phyloP scores from a whole-genome alignment of 2,888 invertebrate genomes.

The Callyntrura guangdongensis region DNA sequence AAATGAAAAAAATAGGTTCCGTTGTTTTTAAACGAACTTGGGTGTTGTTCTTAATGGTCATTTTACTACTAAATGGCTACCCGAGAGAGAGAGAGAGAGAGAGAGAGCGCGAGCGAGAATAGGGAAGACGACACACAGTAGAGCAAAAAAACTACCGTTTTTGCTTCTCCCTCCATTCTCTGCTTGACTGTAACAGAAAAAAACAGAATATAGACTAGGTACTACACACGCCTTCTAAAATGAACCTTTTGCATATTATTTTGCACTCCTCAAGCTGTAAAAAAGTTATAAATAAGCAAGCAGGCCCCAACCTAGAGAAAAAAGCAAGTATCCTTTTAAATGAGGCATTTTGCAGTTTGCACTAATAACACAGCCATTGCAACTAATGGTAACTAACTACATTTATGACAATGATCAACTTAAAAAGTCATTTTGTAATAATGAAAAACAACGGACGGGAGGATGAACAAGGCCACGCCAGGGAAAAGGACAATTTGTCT shows the following conservation, averaged over 20 bases:
- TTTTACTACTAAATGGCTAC: not conserved
- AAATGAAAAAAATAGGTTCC: not conserved
- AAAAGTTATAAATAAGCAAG: not conserved
- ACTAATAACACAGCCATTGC: not conserved
- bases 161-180: too few relatives aligned
- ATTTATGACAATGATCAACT: not conserved
- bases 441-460: too few relatives aligned
- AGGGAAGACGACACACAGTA: too few relatives aligned
- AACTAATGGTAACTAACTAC: not conserved
- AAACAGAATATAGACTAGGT: too few relatives aligned
- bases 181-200: too few relatives aligned
- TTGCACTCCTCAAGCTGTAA: not conserved
- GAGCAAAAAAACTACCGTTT: too few relatives aligned
- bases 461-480: not conserved
- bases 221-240: too few relatives aligned
- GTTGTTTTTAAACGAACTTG: not conserved
- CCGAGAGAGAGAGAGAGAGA: too few relatives aligned
- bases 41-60: not conserved
- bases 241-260: not conserved
- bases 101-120: too few relatives aligned
- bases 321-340: not conserved
- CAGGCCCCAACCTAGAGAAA: not conserved
- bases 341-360: slow-evolving; percentile 1
- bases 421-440: too few relatives aligned
- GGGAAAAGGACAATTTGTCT: not conserved